A percentile compares a stretch with the other conserved stretches of the same genome.
Conservation (phyloP, 1,140 invertebrate species). For the Zaprionus kolodkinae region DNA sequence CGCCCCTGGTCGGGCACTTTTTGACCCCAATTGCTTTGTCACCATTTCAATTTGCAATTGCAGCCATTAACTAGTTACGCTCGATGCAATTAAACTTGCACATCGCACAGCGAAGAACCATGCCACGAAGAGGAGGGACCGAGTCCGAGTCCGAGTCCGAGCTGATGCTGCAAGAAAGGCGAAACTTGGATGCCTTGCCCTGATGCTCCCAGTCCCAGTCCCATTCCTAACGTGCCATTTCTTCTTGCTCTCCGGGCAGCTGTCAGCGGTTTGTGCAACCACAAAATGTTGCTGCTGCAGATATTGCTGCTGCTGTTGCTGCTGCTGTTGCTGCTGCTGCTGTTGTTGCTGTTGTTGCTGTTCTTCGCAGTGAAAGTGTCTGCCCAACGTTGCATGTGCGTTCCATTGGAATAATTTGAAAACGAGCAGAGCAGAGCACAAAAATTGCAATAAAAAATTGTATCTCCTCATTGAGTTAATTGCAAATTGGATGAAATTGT, state of each 20-base stretch:
- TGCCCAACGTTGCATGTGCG: constrained; percentile 57
- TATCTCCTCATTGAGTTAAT: constrained; percentile 83
- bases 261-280: constrained; percentile 49
- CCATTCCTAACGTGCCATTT: constrained; percentile 1
- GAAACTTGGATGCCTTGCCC: constrained; percentile 35
- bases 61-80: constrained; percentile 81
- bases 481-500: constrained; percentile 84
- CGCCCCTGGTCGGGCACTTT: constrained; percentile 59
- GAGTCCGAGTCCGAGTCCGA: background rate
- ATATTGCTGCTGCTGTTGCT: constrained; percentile 23
- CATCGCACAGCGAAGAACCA: constrained; percentile 23
- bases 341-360: constrained; percentile 26
- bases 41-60: constrained; percentile 83
- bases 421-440: constrained; percentile 51
- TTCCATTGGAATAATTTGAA: constrained; percentile 81
- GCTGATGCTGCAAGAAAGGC: constrained; percentile 32
- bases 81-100: constrained; percentile 82
- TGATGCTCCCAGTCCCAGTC: constrained; percentile 12
- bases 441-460: constrained; percentile 55
- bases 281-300: constrained; percentile 48
- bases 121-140: too few relatives aligned
- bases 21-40: constrained; percentile 82
- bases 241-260: constrained; percentile 3
- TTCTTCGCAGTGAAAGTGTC: constrained; percentile 59
- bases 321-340: constrained; percentile 25